A percentile compares a stretch with the other conserved stretches of the same genome.
Evolutionary conservation across 2,797 vertebrate genomes (phyloP).

Genomic region (Paramormyrops hopkinsi): DNA sequence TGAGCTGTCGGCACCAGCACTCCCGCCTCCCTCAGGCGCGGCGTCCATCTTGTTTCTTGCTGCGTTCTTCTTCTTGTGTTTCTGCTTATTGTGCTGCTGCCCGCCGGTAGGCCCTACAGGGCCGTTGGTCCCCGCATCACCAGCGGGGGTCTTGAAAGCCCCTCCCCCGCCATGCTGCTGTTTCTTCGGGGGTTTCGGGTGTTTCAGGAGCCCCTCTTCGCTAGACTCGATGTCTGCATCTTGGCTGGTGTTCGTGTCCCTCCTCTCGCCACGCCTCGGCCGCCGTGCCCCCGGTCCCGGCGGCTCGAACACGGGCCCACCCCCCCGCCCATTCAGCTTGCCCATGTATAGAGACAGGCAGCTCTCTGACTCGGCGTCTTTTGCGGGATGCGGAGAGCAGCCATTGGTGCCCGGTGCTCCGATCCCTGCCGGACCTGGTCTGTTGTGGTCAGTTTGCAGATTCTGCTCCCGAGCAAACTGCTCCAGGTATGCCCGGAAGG

Average conservation of each 20-base stretch:
- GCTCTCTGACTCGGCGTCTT: constrained; percentile 51
- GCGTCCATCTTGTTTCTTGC: constrained; percentile 43
- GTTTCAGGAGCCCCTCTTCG: constrained; percentile 41
- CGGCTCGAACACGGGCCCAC: constrained; percentile 32
- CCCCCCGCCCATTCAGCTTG: constrained; percentile 39
- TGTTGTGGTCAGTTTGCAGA: constrained; percentile 51
- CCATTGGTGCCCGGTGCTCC: neutral
- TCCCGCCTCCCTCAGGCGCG: constrained; percentile 22
- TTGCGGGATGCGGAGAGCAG: constrained; percentile 44
- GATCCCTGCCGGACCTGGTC: constrained; percentile 30
- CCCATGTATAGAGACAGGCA: constrained; percentile 53
- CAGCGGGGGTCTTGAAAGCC: constrained; percentile 26
- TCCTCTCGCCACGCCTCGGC: constrained; percentile 44
- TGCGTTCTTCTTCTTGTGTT: constrained; percentile 47
- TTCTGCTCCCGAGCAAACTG: constrained; percentile 60
- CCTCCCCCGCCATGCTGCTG: constrained; percentile 40
- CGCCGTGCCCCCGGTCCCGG: constrained; percentile 35
- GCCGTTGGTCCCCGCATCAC: constrained; percentile 16
- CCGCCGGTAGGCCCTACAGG: constrained; percentile 40
- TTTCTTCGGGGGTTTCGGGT: constrained; percentile 48
- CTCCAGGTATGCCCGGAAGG: constrained; percentile 67
- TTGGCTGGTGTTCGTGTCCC: constrained; percentile 48
- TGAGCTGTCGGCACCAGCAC: constrained; percentile 25
- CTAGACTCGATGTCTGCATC: constrained; percentile 60
- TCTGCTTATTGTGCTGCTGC: constrained; percentile 51